These are phyloP conservation scores for Nipponacmea schrenckii DNA, from an alignment of 2,888 invertebrate genomes.

Conservation along the genomic window DNA sequence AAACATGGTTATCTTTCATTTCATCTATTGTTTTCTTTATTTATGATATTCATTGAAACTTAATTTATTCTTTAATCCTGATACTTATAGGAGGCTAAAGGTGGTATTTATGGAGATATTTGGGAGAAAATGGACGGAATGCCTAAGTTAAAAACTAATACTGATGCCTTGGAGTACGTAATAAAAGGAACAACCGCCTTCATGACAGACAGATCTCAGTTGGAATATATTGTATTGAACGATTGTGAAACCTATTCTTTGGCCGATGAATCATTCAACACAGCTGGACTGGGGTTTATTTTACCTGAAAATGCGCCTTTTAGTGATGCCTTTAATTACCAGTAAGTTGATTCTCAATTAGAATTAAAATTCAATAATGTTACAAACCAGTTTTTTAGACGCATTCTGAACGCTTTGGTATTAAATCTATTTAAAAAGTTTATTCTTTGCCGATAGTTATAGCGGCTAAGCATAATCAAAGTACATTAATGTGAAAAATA, in stretches of 20 bases:
- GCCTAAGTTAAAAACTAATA: conserved; percentile 34
- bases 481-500: too few species aligned
- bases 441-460: too few species aligned
- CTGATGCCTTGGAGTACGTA: conserved; percentile 33
- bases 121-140: conserved; percentile 33
- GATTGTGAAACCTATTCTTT: conserved; percentile 32
- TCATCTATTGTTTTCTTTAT: too few species aligned
- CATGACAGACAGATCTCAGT: conserved; percentile 39
- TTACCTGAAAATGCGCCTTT: conserved; percentile 38
- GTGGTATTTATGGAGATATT: conserved; percentile 35
- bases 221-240: conserved; percentile 32
- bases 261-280: conserved; percentile 39
- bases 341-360: conserved; percentile 34
- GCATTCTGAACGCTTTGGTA: too few species aligned
- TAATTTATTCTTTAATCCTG: neutral
- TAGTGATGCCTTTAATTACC: conserved; percentile 33
- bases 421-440: too few species aligned
- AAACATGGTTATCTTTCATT: too few species aligned
- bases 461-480: too few species aligned
- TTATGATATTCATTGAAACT: too few species aligned
- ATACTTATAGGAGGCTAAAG: conserved; percentile 32
- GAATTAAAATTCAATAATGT: too few species aligned
- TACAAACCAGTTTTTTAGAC: too few species aligned
- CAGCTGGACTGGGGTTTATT: conserved; percentile 39
- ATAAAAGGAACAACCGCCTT: conserved; percentile 28